A percentile compares a stretch with the other conserved stretches of the same genome.
Conservation (phyloP, 2,113 vertebrate species). For the Emydocephalus ijimae region DNA sequence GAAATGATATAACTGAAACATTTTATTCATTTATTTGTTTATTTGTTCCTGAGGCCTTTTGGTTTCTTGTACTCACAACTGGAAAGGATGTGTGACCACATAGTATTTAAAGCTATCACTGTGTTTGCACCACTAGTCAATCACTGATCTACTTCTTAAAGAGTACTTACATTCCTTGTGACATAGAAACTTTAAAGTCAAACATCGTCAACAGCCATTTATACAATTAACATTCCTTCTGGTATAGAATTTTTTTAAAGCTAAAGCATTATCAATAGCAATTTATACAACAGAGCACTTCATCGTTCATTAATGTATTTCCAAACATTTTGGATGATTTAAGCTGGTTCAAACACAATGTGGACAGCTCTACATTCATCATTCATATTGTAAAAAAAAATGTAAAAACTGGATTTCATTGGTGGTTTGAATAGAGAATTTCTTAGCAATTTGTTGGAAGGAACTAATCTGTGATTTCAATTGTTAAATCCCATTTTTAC, state of each 20-base stretch:
- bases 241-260: not conserved
- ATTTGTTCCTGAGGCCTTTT: not conserved
- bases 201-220: not conserved
- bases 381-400: slow-evolving; percentile 8
- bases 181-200: not conserved
- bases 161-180: not conserved
- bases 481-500: not conserved
- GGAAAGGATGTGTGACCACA: not conserved
- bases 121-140: not conserved
- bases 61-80: not conserved
- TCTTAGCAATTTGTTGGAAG: not conserved
- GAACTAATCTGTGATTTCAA: not conserved
- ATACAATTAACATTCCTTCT: not conserved
- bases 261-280: not conserved
- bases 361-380: not conserved
- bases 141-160: not conserved
- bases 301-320: not conserved
- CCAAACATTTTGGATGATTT: slow-evolving; percentile 1
- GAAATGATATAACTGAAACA: not conserved
- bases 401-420: not conserved
- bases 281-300: not conserved
- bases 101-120: not conserved
- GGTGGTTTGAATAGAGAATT: not conserved
- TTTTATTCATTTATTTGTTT: not conserved
- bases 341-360: not conserved